Percentiles rank a stretch among this genome's conserved stretches.
Evolutionary conservation across 2,888 invertebrate genomes (phyloP).

Genomic region (Ernsta delagoae): DNA sequence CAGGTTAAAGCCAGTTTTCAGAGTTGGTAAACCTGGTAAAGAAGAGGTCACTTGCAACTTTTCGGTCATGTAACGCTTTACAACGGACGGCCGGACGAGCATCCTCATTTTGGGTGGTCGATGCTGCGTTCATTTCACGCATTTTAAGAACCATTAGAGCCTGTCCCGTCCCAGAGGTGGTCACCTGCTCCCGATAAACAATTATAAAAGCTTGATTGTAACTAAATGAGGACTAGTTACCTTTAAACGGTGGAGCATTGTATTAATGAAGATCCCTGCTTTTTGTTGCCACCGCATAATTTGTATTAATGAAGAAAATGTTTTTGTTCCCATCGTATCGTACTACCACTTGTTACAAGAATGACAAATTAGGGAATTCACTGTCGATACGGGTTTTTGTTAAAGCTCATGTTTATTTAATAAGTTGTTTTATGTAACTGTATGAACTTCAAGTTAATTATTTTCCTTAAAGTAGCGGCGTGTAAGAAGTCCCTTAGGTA

Average conservation of each 20-base stretch:
- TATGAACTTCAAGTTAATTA: slow-evolving; percentile 24
- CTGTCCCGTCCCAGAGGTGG: slow-evolving; percentile 15
- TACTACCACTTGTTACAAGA: slow-evolving; percentile 20
- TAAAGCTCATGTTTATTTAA: slow-evolving; percentile 25
- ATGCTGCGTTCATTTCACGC: slow-evolving; percentile 72
- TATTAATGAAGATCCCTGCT: slow-evolving; percentile 25
- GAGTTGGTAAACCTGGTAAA: background rate
- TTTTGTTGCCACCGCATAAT: slow-evolving; percentile 23
- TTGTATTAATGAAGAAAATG: slow-evolving; percentile 20
- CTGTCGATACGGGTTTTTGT: slow-evolving; percentile 19
- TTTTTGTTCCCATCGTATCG: slow-evolving; percentile 14
- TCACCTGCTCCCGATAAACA: slow-evolving; percentile 33
- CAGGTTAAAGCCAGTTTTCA: no score
- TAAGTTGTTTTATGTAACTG: slow-evolving; percentile 26
- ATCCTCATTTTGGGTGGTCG: slow-evolving; percentile 73
- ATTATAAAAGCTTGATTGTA: slow-evolving; percentile 34
- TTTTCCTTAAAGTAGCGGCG: slow-evolving; percentile 21
- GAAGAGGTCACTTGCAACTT: slow-evolving; percentile 10
- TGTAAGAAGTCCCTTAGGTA: slow-evolving; percentile 12
- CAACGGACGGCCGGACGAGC: slow-evolving; percentile 37
- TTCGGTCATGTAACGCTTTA: slow-evolving; percentile 42
- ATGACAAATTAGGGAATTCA: slow-evolving; percentile 30
- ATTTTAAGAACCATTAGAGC: slow-evolving; percentile 57
- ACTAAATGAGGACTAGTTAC: slow-evolving; percentile 31
- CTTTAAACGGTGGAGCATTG: slow-evolving; percentile 25